Base-by-base conservation (phyloP, 2,888 invertebrate species). In the Artemia sinica region DNA sequence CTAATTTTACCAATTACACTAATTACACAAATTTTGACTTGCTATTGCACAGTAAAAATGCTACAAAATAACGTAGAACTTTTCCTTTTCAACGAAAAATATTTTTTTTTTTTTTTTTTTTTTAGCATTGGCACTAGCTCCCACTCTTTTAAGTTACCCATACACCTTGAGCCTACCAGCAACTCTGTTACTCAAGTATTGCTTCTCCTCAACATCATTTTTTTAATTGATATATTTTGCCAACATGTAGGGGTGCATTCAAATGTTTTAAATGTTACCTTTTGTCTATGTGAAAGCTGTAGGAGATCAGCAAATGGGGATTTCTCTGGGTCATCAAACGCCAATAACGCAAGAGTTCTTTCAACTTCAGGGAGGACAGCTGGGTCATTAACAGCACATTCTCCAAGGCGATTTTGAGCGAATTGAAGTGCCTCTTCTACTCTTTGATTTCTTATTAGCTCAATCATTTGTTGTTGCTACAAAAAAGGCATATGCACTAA, bases 231-330 rank as follows among this genome's bases (percentile, higher is more conserved):
- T 11, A 69, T 49, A n/a, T 69, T n/a, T 2, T 7, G 9, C 8
- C 28, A 49, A n/a, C 66, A 65, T 66, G 48, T 18, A 48, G 50
- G 50, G 14, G 4, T 12, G 12, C 49, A 28, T 28, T 28, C 28
- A 28, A 28, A 28, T 14, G 58, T 51, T 71, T 18, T 50, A 68
- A 14, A 48, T 12, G 14, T 52, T 74, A 88, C 90, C 82, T 92
- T 92, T 79, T 96, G 95, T 75, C 96, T 83, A 76, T 97, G 95
- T 12, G 94, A 89, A 13, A 91, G 88, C 74, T 94, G 87, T 71
- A 98, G 80, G 58, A 98, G 82, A 78, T 97, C 94, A 18, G 92
- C 89, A 80, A 96, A 98, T 0, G 97, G 97, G 72, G 94, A 93
- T 69, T 85, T 86, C 74, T 90, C 86, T 0, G 97, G 96, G 76